phyloP scores from a whole-genome alignment of 1,140 invertebrate genomes.

The Teleopsis dalmanni region DNA sequence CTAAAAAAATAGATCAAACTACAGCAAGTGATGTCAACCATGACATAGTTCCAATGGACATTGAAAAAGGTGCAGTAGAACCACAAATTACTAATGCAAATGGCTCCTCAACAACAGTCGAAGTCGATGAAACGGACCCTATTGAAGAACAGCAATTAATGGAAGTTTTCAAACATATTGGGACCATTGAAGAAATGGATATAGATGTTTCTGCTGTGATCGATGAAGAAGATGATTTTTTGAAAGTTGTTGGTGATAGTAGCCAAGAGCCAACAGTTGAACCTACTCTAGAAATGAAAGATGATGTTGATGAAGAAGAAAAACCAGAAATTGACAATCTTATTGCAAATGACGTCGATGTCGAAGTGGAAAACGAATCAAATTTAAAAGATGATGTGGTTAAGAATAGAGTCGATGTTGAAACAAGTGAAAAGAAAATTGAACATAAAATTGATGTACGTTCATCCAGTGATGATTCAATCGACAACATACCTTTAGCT shows the following conservation, averaged over 20 bases:
- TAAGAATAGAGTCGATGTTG: neutral
- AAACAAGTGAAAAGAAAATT: conserved; percentile 5
- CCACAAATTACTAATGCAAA: conserved; percentile 7
- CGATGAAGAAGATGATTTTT: conserved; percentile 32
- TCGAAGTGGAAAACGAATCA: neutral
- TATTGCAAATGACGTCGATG: neutral
- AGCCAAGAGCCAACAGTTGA: conserved; percentile 20
- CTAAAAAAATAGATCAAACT: neutral
- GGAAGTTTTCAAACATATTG: conserved; percentile 36
- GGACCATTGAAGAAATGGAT: conserved; percentile 38
- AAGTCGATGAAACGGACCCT: conserved; percentile 21
- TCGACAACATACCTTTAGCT: conserved; percentile 33
- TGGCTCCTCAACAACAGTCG: conserved; percentile 6
- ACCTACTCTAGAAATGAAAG: conserved; percentile 26
- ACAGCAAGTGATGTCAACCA: conserved; percentile 9
- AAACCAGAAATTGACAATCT: conserved; percentile 7
- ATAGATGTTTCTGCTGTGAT: conserved; percentile 34
- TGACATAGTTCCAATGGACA: conserved; percentile 11
- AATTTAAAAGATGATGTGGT: neutral
- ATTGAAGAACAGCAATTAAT: conserved; percentile 33
- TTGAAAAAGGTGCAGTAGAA: neutral
- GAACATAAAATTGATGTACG: conserved; percentile 20
- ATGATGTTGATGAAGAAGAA: conserved; percentile 23
- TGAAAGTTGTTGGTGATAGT: conserved; percentile 22
- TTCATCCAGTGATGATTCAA: conserved; percentile 35